Evolutionary conservation across 2,113 vertebrate genomes (phyloP).

Genomic region (Halichoeres trimaculatus): DNA sequence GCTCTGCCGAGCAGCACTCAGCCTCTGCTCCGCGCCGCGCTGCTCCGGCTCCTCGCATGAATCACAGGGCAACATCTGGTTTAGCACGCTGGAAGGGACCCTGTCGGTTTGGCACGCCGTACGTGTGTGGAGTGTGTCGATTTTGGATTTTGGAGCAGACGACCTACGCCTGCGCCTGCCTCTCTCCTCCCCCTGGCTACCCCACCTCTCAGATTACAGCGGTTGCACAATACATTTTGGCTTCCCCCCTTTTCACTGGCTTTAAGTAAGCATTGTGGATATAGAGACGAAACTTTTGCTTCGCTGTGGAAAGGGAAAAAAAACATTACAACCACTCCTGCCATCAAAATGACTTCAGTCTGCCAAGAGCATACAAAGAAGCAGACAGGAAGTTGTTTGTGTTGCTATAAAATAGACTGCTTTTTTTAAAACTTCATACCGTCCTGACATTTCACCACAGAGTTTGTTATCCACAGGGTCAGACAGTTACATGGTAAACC

Average conservation of each 20-base stretch:
- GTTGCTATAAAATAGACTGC: slow-evolving; percentile 22
- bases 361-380: slow-evolving; percentile 60
- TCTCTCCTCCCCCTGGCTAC: slow-evolving; percentile 49
- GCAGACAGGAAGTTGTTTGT: slow-evolving; percentile 55
- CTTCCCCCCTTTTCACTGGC: slow-evolving; percentile 45
- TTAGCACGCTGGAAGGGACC: slow-evolving; percentile 70
- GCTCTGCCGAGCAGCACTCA: slow-evolving; percentile 58
- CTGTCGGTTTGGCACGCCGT: slow-evolving; percentile 70
- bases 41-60: slow-evolving; percentile 61
- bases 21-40: slow-evolving; percentile 51
- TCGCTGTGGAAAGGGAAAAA: slow-evolving; percentile 19
- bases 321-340: slow-evolving; percentile 49
- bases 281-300: slow-evolving; percentile 61
- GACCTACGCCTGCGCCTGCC: slow-evolving; percentile 57
- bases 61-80: slow-evolving; percentile 80
- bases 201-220: slow-evolving; percentile 74
- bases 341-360: slow-evolving; percentile 35
- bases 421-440: neutral
- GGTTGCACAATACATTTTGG: slow-evolving; percentile 80
- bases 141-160: slow-evolving; percentile 70
- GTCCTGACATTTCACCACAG: neutral
- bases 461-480: too few relatives aligned
- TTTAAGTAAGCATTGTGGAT: slow-evolving; percentile 54
- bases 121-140: slow-evolving; percentile 76
- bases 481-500: too few relatives aligned